A percentile compares a stretch with the other conserved stretches of the same genome.
Evolutionary conservation across 2,113 vertebrate genomes (phyloP).

Genomic region (Azemiops feae): DNA sequence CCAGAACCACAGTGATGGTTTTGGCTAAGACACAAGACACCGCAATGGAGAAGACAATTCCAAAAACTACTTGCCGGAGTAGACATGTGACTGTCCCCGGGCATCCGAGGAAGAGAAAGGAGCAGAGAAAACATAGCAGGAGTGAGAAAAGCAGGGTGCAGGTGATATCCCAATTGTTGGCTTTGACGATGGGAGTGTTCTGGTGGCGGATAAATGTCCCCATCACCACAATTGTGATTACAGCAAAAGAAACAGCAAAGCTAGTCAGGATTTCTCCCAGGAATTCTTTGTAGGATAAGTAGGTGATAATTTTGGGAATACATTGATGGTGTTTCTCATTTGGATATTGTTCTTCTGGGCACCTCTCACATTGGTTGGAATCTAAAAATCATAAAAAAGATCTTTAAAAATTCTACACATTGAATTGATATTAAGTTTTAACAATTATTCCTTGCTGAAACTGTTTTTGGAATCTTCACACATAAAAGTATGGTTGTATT

Average conservation of each 20-base stretch:
- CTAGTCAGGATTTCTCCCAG: neutral
- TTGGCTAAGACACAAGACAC: no score
- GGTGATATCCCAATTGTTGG: neutral
- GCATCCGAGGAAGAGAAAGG: neutral
- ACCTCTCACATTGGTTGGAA: neutral
- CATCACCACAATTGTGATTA: neutral
- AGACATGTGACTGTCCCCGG: neutral
- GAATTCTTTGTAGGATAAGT: neutral
- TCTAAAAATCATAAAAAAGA: neutral
- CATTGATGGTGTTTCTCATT: neutral
- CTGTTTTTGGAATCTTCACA: neutral
- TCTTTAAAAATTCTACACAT: no score
- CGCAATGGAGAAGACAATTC: no score
- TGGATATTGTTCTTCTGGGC: neutral
- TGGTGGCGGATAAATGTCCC: neutral
- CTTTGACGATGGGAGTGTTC: neutral
- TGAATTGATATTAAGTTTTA: neutral
- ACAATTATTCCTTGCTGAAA: neutral
- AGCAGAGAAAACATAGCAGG: neutral
- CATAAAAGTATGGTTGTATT: no score
- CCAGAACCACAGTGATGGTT: no score
- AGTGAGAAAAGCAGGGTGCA: neutral
- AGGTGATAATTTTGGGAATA: neutral
- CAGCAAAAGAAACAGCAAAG: neutral
- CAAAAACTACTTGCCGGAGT: no score